Base-by-base conservation (phyloP, 2,888 invertebrate species). In the Parthenolecanium corni region DNA sequence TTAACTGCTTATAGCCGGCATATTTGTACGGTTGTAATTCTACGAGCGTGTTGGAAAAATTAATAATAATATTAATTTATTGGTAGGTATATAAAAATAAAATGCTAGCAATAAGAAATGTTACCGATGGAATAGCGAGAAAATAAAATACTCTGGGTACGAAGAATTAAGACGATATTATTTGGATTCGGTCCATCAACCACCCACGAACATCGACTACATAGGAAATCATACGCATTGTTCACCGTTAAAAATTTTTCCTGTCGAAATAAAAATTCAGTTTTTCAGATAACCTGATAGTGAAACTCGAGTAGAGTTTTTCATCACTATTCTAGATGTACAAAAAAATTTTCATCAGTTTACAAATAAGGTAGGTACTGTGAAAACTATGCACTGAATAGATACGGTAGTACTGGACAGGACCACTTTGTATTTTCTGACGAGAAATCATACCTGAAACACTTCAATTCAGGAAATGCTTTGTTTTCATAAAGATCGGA, bases 201-300 rank as follows among this genome's bases (percentile, higher is more conserved):
- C 58, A 82, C 83, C 85, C 89, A 89, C 49, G 87, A 85, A 70
- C 85, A 86, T 65, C 92, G 82, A 69, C 94, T 94, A 74, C 95
- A 96, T 18, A 98, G 77, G 75, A 97, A 97, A 76, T 98, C 97
- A 73, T 99, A 98, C 0, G 98, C 97, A 73, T 90, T 89, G 76
- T 94, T 97, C 20, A 98, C 95, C 70, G 86, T 84, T 72, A 96
- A 95, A 76, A 98, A 98, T 70, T 86, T 86, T 72, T 96, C 95
- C 84, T 89, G 73, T 6, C 70, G 70, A 65, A 67, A 66, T 63
- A 24, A 49, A 49, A 21, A 46, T 16, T n/a, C n/a, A n/a, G n/a
- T n/a, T n/a, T n/a, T n/a, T n/a, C n/a, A n/a, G n/a, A n/a, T n/a
- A n/a, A n/a, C n/a, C n/a, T n/a, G n/a, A n/a, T n/a, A n/a, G n/a